Conservation (phyloP, 2,888 invertebrate species). For the Lycia hirtaria region DNA sequence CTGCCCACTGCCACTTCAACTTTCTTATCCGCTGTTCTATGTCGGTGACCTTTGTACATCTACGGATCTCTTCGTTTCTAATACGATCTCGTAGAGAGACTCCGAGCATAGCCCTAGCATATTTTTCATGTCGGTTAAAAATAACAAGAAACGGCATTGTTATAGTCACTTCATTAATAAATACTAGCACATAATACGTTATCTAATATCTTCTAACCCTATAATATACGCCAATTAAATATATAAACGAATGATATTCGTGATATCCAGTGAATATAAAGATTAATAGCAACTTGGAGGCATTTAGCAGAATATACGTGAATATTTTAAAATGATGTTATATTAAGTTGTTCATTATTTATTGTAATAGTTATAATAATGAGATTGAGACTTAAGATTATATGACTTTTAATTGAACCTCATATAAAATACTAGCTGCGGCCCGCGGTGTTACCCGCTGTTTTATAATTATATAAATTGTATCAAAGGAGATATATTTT, state of each 20-base stretch:
- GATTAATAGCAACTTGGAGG: slow-evolving; percentile 7
- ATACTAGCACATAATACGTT: neutral
- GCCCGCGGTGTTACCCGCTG: too few relatives aligned
- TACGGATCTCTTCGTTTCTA: too few relatives aligned
- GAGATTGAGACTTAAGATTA: neutral
- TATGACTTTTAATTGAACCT: neutral
- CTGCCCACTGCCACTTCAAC: too few relatives aligned
- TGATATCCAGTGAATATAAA: slow-evolving; percentile 14
- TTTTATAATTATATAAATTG: too few relatives aligned
- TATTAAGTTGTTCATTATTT: slow-evolving; percentile 23
- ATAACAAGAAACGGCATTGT: too few relatives aligned
- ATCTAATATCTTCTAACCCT: slow-evolving; percentile 5
- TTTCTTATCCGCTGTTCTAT: too few relatives aligned
- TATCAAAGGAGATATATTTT: too few relatives aligned
- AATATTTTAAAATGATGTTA: slow-evolving; percentile 7
- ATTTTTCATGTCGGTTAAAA: too few relatives aligned
- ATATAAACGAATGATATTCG: slow-evolving; percentile 20
- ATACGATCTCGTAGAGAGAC: too few relatives aligned
- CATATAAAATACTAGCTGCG: neutral
- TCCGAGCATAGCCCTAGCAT: too few relatives aligned
- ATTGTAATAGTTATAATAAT: neutral
- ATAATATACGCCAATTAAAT: slow-evolving; percentile 19
- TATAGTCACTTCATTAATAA: neutral
- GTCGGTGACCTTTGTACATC: too few relatives aligned
- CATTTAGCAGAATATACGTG: slow-evolving; percentile 9